Percentiles rank a stretch among this genome's conserved stretches.
Conservation (phyloP, 1,140 invertebrate species). For the Frieseomelitta varia region DNA sequence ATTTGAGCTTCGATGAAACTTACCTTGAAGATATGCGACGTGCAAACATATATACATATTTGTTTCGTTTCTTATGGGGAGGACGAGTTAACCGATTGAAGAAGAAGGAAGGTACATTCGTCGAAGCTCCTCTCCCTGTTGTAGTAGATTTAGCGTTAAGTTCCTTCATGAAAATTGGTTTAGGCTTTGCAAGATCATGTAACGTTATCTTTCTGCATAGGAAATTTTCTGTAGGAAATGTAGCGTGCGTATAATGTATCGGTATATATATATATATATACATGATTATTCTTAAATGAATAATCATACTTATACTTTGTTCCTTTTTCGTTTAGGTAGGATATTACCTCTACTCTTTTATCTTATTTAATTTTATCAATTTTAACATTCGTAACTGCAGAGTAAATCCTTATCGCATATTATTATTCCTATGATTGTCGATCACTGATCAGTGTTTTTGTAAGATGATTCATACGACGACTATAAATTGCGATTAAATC, state of each 20-base stretch:
- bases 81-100: neutral
- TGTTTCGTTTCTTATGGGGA: neutral
- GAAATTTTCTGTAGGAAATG: slow-evolving; percentile 7
- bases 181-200: slow-evolving; percentile 11
- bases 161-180: slow-evolving; percentile 3
- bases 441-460: slow-evolving; percentile 33
- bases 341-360: neutral
- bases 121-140: neutral
- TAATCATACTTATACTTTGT: neutral
- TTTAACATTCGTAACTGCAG: slow-evolving; percentile 32
- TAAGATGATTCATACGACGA: neutral
- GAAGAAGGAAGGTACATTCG: neutral
- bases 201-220: slow-evolving; percentile 10
- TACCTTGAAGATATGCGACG: neutral
- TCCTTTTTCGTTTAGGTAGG: slow-evolving; percentile 10
- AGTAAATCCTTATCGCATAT: slow-evolving; percentile 40
- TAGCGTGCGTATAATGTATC: neutral
- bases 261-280: neutral
- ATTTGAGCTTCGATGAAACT: slow-evolving; percentile 51
- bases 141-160: neutral
- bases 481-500: neutral
- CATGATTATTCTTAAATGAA: neutral
- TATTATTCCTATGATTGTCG: slow-evolving; percentile 41
- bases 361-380: slow-evolving; percentile 1
- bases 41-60: neutral